These are phyloP conservation scores for Malurus melanocephalus DNA, from an alignment of 2,113 vertebrate species.

Conservation along the genomic window DNA sequence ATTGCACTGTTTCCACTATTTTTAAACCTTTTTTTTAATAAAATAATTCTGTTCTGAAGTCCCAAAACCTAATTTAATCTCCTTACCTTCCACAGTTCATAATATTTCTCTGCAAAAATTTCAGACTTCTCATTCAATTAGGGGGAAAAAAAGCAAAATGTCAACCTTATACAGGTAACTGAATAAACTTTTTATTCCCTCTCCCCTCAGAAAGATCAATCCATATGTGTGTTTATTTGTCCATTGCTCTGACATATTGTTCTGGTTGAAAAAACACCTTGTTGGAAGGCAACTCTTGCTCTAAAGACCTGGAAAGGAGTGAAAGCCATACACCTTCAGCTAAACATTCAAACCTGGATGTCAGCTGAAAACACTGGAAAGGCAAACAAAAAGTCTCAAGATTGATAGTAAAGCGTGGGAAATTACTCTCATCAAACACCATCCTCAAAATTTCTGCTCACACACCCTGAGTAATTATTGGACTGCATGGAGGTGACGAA, in stretches of 20 bases:
- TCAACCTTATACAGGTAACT: background rate
- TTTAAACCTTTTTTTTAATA: background rate
- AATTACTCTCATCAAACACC: background rate
- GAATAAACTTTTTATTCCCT: background rate
- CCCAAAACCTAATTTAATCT: conserved; percentile 8
- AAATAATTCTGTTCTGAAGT: background rate
- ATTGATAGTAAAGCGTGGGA: background rate
- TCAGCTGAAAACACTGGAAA: conserved; percentile 6
- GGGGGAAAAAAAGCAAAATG: background rate
- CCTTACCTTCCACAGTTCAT: conserved; percentile 2
- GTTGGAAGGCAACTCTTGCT: background rate
- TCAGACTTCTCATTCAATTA: background rate
- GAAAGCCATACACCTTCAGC: background rate
- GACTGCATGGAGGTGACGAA: background rate
- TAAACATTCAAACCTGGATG: background rate
- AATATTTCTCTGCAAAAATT: background rate
- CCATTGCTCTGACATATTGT: background rate
- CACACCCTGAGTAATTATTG: background rate
- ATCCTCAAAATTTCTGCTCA: background rate
- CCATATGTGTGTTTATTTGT: background rate
- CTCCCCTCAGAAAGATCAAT: background rate
- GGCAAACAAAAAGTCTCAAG: background rate
- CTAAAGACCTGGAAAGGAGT: background rate
- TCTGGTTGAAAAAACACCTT: background rate
- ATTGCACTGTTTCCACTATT: background rate